Evolutionary conservation across 23 tunicate genomes (phyloP), one percentile per base, ranked within the genome.

Genomic region (Styela clava): DNA sequence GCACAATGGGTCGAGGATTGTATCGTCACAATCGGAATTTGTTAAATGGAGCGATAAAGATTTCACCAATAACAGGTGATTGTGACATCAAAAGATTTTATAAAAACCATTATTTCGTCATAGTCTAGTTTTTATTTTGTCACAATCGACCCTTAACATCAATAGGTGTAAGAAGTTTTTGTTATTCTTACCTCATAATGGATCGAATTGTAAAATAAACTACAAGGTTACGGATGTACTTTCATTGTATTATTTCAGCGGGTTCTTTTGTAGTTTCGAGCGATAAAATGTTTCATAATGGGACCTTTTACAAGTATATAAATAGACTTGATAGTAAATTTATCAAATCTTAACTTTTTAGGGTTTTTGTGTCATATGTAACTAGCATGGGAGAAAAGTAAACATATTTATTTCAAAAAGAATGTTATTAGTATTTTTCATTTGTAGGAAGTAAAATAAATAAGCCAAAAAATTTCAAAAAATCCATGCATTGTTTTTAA

Each of bases 41-140:
- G 77, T 71, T 71, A 71, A 71, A 71, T 71, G 77, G 77, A 71
- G 77, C 77, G 77, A 71, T 71, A 35, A 71, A 71, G 77, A 71
- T 68, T 68, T 68, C 27, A 24, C 31, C 73, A 68, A 24, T 35
- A 71, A 71, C 77, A 71, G 77, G 77, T 71, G 77, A 71, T 28
- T 34, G 23, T 3, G 29, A 71, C 77, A 28, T 71, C 77, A 71
- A 71, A 71, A 35, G 77, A 71, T 34, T 28, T 71, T 71, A 27
- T 71, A 71, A 20, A 71, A 71, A 34, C 35, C 35, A 71, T 71
- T 71, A 71, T 71, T 71, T 71, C 77, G 77, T 71, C 77, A 71
- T 71, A 44, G 56, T 12, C 56, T 44, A 44, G 77, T 71, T 71
- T 71, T 71, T n/a, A 71, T 71, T 71, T 71, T 34, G 77, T 71